phyloP scores from a whole-genome alignment of 2,888 invertebrate genomes.

The Mermis nigrescens region DNA sequence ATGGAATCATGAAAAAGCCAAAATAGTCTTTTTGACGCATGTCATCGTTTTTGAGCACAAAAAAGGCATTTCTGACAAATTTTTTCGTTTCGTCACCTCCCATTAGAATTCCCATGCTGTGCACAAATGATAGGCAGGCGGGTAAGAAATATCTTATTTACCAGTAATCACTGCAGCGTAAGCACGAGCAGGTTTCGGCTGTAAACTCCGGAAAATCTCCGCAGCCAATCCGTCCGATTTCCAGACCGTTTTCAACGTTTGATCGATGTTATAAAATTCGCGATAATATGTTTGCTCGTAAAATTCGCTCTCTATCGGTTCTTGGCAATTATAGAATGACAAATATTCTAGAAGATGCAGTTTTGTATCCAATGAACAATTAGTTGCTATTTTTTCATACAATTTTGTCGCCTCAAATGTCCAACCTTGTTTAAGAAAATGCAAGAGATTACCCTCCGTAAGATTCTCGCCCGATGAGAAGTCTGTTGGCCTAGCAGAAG shows the following conservation, averaged over 20 bases:
- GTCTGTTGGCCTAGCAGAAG: slow-evolving; percentile 10
- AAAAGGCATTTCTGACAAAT: no score
- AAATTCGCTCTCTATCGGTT: background rate
- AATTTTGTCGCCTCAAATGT: background rate
- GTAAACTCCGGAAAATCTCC: background rate
- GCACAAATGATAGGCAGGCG: no score
- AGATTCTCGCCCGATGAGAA: slow-evolving; percentile 10
- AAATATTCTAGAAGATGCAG: background rate
- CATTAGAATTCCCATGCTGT: no score
- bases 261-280: background rate
- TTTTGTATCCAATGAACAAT: background rate
- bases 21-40: no score
- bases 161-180: background rate
- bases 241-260: background rate
- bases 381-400: background rate
- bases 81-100: no score
- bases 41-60: no score
- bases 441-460: background rate
- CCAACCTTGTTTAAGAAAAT: background rate
- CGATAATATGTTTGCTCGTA: background rate
- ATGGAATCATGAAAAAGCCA: no score
- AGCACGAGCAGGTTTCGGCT: background rate
- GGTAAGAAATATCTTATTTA: no score
- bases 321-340: background rate
- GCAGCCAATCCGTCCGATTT: background rate